Base-by-base conservation (phyloP, 2,113 vertebrate genomes). In the Trematomus loennbergii region DNA sequence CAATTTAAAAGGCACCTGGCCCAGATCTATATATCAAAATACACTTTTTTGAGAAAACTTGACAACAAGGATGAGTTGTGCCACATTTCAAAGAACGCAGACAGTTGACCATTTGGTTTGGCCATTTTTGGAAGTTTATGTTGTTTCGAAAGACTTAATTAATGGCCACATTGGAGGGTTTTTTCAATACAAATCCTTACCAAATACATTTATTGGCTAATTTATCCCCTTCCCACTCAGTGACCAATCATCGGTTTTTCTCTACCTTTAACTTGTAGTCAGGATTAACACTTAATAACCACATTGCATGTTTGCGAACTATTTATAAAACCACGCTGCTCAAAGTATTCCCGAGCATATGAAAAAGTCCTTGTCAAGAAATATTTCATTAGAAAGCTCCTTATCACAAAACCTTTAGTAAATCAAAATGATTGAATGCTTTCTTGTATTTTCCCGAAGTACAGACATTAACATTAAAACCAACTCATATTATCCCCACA, bases 1-100 rank as follows among this genome's bases (percentile, higher is more conserved):
- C 29, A 33, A 22, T 46, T 45, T 22, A 33, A 60, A 60, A 57
- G 25, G 46, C 22, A 75, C 53, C 11, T 80, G 57, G 60, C 70
- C 10, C 62, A 73, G 36, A 67, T 20, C 13, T 18, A 6, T 29
- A 18, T 57, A 65, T 59, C 2, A 50, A 62, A 45, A 11, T 46
- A 46, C 58, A 7, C 36, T 40, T 40, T 40, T 40, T 40, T 40
- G 36, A 40, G 36, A 29, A 29, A 29, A 29, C 29, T 29, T 29
- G 3, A 40, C 36, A 40, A 9, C 7, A 62, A 17, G 40, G 22
- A 61, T 65, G 40, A 64, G 13, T 57, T 49, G 58, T 69, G 68
- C 62, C 63, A 58, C 33, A 29, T 69, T 83, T 50, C 5, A n/a
- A 63, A 50, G 36, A 2, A 59, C 36, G 48, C 29, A 66, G 11